phyloP scores from a whole-genome alignment of 2,888 invertebrate genomes.

The Tanypteryx hageni region DNA sequence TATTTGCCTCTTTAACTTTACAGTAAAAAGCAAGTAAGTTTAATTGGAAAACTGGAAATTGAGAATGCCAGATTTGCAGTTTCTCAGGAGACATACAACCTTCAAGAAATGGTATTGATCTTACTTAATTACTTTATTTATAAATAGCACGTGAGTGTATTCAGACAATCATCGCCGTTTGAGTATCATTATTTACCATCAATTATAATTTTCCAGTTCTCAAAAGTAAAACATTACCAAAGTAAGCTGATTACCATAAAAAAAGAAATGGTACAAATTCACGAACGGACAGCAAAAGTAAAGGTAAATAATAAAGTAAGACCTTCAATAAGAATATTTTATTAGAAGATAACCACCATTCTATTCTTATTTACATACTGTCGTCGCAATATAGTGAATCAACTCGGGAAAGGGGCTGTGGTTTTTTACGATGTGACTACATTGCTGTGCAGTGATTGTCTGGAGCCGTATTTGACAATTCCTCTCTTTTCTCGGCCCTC shows the following conservation, averaged over 20 bases:
- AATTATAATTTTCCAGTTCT: constrained; percentile 71
- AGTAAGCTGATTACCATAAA: constrained; percentile 74
- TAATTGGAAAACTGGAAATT: constrained; percentile 72
- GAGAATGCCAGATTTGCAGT: constrained; percentile 73
- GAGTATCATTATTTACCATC: not conserved
- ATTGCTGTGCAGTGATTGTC: no score
- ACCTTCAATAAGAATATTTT: no score
- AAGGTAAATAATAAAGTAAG: constrained; percentile 72
- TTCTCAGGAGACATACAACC: constrained; percentile 71
- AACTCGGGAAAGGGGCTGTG: no score
- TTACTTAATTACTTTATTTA: not conserved
- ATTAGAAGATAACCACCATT: no score
- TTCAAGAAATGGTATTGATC: constrained; percentile 74
- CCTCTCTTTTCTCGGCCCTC: no score
- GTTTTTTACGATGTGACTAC: no score
- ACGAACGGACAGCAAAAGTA: constrained; percentile 74
- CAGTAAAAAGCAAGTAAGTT: constrained; percentile 73
- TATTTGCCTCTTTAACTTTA: constrained; percentile 66
- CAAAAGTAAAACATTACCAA: constrained; percentile 74
- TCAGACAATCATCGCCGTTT: not conserved
- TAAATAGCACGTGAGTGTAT: not conserved
- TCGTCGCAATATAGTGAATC: no score
- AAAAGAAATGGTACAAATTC: constrained; percentile 75
- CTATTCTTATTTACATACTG: no score
- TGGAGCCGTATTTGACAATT: no score